Conservation (phyloP, 1,140 invertebrate genomes). For the Sipha flava region DNA sequence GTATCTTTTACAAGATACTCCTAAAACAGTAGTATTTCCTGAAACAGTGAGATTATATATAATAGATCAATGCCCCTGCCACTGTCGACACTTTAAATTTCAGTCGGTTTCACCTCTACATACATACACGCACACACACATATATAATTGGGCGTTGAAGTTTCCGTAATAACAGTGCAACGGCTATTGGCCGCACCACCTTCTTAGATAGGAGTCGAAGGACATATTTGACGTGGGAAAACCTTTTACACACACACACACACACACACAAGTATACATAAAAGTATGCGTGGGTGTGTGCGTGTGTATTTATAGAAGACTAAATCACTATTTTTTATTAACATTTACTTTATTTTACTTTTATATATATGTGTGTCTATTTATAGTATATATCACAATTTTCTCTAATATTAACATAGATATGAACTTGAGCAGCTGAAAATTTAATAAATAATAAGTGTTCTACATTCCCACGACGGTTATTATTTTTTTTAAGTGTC, state of each 20-base stretch:
- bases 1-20: background rate
- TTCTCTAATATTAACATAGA: background rate
- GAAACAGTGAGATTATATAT: background rate
- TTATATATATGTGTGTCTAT: background rate
- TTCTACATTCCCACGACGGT: slow-evolving; percentile 18
- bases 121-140: too few species aligned
- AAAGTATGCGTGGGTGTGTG: background rate
- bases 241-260: background rate
- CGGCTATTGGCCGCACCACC: background rate
- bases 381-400: background rate
- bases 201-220: background rate
- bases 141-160: slow-evolving; percentile 12
- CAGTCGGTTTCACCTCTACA: background rate
- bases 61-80: background rate
- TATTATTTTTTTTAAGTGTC: slow-evolving; percentile 15
- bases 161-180: background rate
- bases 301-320: background rate
- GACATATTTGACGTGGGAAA: background rate
- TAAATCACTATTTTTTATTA: background rate
- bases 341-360: background rate
- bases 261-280: background rate
- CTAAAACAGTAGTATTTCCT: background rate
- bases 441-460: background rate
- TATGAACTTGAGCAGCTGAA: slow-evolving; percentile 11
- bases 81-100: background rate